These are phyloP conservation scores for Tetramorium simillimum DNA, from an alignment of 1,140 invertebrate species.

Conservation along the genomic window DNA sequence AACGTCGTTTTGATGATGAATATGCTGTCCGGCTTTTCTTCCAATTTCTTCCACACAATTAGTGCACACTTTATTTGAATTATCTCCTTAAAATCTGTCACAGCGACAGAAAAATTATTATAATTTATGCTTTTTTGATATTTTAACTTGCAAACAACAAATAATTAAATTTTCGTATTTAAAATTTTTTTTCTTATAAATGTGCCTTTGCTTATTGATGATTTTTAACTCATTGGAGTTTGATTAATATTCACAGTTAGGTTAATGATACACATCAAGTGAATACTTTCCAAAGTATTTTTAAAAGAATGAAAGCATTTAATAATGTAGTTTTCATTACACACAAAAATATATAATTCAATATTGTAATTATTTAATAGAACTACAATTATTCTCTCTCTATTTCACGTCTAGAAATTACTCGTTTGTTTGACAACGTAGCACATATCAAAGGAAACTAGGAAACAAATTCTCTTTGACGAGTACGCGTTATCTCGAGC, in stretches of 20 bases:
- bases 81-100: neutral
- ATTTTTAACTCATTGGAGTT: neutral
- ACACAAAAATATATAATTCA: neutral
- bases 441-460: neutral
- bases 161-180: neutral
- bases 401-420: neutral
- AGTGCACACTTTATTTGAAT: neutral
- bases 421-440: neutral
- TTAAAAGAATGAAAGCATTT: neutral
- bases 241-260: neutral
- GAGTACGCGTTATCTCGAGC: conserved; percentile 1
- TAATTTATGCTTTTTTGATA: neutral
- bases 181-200: neutral
- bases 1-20: conserved; percentile 18
- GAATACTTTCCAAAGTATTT: neutral
- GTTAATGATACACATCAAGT: neutral
- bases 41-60: neutral
- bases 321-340: neutral
- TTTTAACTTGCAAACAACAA: neutral
- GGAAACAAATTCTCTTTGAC: neutral
- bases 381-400: neutral
- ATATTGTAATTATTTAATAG: neutral
- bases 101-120: neutral
- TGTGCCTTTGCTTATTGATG: neutral
- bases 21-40: neutral